A percentile compares a stretch with the other conserved stretches of the same genome.
Conservation (phyloP, 2,797 vertebrate genomes). For the Sitta carolinensis region DNA sequence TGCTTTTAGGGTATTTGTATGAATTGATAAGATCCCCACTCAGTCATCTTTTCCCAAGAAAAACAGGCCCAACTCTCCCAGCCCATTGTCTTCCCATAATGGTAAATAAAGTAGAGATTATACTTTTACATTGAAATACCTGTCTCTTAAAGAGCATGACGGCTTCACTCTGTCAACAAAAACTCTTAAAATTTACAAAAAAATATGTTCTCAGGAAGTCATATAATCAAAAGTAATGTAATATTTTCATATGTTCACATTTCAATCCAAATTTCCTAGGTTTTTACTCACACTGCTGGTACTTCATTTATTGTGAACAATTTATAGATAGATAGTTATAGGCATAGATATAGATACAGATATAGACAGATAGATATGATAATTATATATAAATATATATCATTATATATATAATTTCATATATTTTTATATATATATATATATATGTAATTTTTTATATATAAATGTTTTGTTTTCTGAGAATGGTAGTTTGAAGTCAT, state of each 20-base stretch:
- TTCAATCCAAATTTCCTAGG: not conserved
- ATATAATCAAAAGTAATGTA: not conserved
- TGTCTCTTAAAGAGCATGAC: not conserved
- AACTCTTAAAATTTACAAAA: not conserved
- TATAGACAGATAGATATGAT: no score
- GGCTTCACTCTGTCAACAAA: not conserved
- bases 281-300: not conserved
- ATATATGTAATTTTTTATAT: no score
- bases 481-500: not conserved
- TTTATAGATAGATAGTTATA: no score
- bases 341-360: no score
- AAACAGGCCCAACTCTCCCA: not conserved
- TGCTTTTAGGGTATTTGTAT: not conserved
- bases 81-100: not conserved
- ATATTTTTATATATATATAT: not conserved
- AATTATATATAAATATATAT: no score
- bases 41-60: fast-evolving
- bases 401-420: no score
- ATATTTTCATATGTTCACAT: not conserved
- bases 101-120: not conserved
- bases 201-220: not conserved
- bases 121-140: not conserved
- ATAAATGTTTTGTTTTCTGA: not conserved
- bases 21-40: not conserved
- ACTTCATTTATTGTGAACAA: not conserved